A percentile compares a stretch with the other conserved stretches of the same genome.
Conservation (phyloP, 1,140 invertebrate species). For the Diabrotica virgifera region DNA sequence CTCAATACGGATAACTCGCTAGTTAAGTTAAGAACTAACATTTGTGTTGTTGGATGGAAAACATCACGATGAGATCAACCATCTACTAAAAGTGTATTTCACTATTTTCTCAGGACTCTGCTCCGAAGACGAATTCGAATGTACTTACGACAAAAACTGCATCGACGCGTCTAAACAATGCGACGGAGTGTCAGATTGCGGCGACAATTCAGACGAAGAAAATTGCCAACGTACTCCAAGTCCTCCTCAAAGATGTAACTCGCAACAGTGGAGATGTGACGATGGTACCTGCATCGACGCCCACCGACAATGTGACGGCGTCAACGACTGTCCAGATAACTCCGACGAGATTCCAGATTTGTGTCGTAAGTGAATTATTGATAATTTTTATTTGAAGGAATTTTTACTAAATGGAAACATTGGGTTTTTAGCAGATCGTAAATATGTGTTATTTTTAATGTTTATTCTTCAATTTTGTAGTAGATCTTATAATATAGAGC, state of each 20-base stretch:
- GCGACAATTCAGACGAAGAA: slow-evolving; percentile 65
- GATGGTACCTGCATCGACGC: slow-evolving; percentile 85
- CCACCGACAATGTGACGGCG: slow-evolving; percentile 85
- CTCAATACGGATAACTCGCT: too few relatives aligned
- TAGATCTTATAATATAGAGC: too few relatives aligned
- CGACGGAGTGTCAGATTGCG: slow-evolving; percentile 62
- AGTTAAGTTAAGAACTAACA: too few relatives aligned
- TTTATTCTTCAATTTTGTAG: too few relatives aligned
- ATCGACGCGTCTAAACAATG: slow-evolving; percentile 62
- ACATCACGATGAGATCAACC: too few relatives aligned
- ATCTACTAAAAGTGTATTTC: neutral
- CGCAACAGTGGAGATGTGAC: slow-evolving; percentile 70
- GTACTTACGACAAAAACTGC: slow-evolving; percentile 62
- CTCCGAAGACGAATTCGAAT: slow-evolving; percentile 56
- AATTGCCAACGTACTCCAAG: slow-evolving; percentile 42
- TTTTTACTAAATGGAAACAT: too few relatives aligned
- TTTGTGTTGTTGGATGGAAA: too few relatives aligned
- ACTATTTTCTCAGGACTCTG: slow-evolving; percentile 34
- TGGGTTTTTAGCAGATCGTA: too few relatives aligned
- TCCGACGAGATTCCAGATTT: slow-evolving; percentile 77
- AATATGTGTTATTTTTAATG: too few relatives aligned
- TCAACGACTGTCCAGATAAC: slow-evolving; percentile 80
- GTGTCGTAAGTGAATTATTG: slow-evolving; percentile 68
- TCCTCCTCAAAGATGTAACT: slow-evolving; percentile 37
- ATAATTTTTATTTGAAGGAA: too few relatives aligned